Evolutionary conservation across 2,888 invertebrate species (phyloP).

Genomic region (Scelioninae gen. 2): DNA sequence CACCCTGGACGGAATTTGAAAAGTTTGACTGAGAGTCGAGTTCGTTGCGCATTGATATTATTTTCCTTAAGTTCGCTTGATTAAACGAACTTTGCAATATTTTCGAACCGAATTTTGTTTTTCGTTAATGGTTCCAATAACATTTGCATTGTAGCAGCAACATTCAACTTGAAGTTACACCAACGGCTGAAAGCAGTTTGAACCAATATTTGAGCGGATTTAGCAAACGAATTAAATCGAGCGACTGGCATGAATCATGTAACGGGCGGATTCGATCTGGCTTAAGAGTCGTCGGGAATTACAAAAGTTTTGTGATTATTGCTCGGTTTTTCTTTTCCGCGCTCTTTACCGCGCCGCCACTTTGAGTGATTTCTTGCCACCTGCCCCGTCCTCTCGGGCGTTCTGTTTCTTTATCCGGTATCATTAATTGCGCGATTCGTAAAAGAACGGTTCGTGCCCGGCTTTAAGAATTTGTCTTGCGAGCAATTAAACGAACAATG

Average conservation of each 20-base stretch:
- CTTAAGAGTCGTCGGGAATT: conserved; percentile 16
- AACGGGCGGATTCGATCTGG: conserved; percentile 29
- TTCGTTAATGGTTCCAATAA: too few species aligned
- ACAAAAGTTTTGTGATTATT: conserved; percentile 40
- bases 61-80: too few species aligned
- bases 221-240: conserved; percentile 38
- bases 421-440: conserved; percentile 47
- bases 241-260: conserved; percentile 42
- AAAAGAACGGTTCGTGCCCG: conserved; percentile 46
- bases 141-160: too few species aligned
- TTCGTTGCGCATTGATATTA: too few species aligned
- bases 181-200: too few species aligned
- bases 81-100: too few species aligned
- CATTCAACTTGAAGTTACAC: too few species aligned
- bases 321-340: conserved; percentile 24
- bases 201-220: conserved; percentile 43
- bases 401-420: neutral
- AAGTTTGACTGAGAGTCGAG: too few species aligned
- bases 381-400: neutral
- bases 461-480: conserved; percentile 31
- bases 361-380: conserved; percentile 25
- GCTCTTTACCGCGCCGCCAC: conserved; percentile 17
- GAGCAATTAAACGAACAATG: conserved; percentile 38
- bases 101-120: too few species aligned
- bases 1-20: too few species aligned